A percentile compares a stretch with the other conserved stretches of the same genome.
Conservation (phyloP, 2,888 invertebrate genomes). For the Pseudoips prasinana region DNA sequence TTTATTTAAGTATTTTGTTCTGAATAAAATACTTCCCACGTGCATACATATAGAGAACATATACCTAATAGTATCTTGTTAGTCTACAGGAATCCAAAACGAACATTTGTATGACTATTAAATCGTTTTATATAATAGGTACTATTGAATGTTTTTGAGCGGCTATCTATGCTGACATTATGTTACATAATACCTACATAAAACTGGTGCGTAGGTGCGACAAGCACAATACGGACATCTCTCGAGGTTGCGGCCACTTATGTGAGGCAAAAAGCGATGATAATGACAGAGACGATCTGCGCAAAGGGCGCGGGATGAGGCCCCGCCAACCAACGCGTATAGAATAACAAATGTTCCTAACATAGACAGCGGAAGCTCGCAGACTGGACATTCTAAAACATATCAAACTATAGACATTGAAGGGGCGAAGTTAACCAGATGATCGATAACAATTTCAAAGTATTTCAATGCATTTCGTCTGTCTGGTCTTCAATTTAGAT, state of each 20-base stretch:
- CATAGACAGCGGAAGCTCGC: slow-evolving; percentile 35
- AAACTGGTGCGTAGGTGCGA: slow-evolving; percentile 42
- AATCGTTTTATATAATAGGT: too few species aligned
- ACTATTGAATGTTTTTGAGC: too few species aligned
- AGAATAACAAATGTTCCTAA: slow-evolving; percentile 60
- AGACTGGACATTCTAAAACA: slow-evolving; percentile 35
- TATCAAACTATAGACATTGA: slow-evolving; percentile 12
- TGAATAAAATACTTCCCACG: too few species aligned
- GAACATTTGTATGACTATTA: too few species aligned
- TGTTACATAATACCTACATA: slow-evolving; percentile 24
- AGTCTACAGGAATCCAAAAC: too few species aligned
- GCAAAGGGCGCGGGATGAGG: slow-evolving; percentile 70
- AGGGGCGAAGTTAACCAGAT: background rate
- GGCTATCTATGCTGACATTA: too few species aligned
- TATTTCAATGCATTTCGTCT: slow-evolving; percentile 8
- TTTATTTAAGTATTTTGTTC: too few species aligned
- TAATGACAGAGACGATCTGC: slow-evolving; percentile 75
- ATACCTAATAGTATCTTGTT: too few species aligned
- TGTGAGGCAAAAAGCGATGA: slow-evolving; percentile 77
- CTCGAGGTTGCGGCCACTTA: slow-evolving; percentile 62
- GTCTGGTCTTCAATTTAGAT: slow-evolving; percentile 9
- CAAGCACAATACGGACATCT: slow-evolving; percentile 47
- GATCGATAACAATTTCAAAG: slow-evolving; percentile 8
- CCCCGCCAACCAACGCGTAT: slow-evolving; percentile 55
- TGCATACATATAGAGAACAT: too few species aligned